Conservation (phyloP, 2,797 vertebrate genomes). For the Danio aesculapii region DNA sequence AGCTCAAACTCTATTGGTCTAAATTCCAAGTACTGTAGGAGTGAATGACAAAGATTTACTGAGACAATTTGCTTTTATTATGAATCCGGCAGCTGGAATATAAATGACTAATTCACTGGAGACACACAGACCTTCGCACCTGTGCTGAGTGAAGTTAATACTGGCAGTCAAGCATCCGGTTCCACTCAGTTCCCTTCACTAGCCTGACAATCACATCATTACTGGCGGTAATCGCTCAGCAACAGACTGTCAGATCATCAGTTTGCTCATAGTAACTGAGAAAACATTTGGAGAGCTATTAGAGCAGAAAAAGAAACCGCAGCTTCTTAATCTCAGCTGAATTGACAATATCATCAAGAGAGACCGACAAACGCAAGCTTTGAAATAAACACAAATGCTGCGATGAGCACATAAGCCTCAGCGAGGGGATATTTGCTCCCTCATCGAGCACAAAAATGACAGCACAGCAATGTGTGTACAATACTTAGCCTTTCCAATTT, state of each 20-base stretch:
- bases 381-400: constrained; percentile 63
- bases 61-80: constrained; percentile 26
- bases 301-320: constrained; percentile 18
- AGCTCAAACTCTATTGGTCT: background rate
- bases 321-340: constrained; percentile 19
- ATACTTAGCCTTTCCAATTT: background rate
- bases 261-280: constrained; percentile 37
- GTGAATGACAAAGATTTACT: background rate
- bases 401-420: constrained; percentile 48
- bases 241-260: constrained; percentile 38
- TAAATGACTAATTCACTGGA: constrained; percentile 20
- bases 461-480: constrained; percentile 15
- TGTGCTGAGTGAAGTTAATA: constrained; percentile 37
- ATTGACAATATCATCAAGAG: constrained; percentile 16
- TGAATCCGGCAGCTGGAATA: constrained; percentile 7
- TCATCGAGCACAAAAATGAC: constrained; percentile 24
- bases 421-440: constrained; percentile 10
- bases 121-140: constrained; percentile 29
- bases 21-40: background rate
- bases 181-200: constrained; percentile 42
- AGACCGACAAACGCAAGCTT: constrained; percentile 60
- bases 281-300: constrained; percentile 44
- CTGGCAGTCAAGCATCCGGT: constrained; percentile 47
- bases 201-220: constrained; percentile 47
- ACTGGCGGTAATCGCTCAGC: constrained; percentile 38